These are phyloP conservation scores for Mesochorus sp. DNA, from an alignment of 2,888 invertebrate species.

Conservation along the genomic window DNA sequence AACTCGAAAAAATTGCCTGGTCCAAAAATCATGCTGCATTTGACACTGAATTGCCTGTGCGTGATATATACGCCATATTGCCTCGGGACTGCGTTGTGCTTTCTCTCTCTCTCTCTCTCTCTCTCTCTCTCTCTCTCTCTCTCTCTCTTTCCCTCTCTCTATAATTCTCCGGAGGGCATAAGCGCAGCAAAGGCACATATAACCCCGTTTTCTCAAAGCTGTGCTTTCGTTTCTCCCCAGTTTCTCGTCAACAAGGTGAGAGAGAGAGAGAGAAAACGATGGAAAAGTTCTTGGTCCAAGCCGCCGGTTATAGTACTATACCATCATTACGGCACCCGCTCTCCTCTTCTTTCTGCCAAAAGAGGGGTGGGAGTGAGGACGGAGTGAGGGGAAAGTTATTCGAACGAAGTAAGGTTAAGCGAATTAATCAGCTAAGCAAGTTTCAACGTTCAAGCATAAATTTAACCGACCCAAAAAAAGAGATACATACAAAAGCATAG, in stretches of 20 bases:
- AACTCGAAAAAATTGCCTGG: too few relatives aligned
- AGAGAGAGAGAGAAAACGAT: slow-evolving; percentile 6
- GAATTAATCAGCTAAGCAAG: slow-evolving; percentile 56
- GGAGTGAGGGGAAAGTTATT: not conserved
- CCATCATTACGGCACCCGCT: slow-evolving; percentile 4
- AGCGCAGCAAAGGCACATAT: slow-evolving; percentile 17
- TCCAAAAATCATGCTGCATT: slow-evolving; percentile 22
- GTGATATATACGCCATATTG: not conserved
- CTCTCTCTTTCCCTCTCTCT: not conserved
- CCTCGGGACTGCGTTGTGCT: not conserved
- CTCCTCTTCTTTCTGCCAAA: slow-evolving; percentile 18
- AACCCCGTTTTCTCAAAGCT: slow-evolving; percentile 21
- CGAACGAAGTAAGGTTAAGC: slow-evolving; percentile 29
- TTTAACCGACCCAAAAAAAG: slow-evolving; percentile 7
- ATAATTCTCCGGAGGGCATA: slow-evolving; percentile 13
- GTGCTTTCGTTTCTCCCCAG: not conserved
- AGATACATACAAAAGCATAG: not conserved
- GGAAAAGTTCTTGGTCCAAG: slow-evolving; percentile 16
- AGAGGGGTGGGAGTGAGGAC: not conserved
- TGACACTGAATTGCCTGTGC: not conserved
- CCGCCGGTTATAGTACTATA: not conserved
- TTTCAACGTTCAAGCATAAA: slow-evolving; percentile 34
- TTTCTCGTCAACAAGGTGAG: not conserved
- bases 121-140: not conserved
- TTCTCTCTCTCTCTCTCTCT: slow-evolving; percentile 11